Base-by-base conservation (phyloP, 2,797 vertebrate species). In the Molossus molossus region DNA sequence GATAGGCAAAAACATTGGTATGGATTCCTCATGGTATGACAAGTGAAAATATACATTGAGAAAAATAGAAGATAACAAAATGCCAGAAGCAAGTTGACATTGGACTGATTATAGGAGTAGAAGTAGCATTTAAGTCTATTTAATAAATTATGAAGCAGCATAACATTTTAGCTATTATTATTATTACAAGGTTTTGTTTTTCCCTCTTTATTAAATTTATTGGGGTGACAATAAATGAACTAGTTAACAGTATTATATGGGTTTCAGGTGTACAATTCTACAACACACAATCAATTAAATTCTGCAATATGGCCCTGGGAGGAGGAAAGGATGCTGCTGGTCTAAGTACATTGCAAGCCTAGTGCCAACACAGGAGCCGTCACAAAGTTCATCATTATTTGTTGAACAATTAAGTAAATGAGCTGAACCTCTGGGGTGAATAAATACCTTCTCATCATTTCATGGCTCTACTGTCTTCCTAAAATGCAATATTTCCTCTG, bases 321-420 rank as follows among this genome's bases (percentile, higher is more conserved):
- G 6, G 7, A 60, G 27, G 5, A 64, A 89, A n/a, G 11, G 40
- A 50, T 14, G 23, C 23, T 45, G 11, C 2, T 50, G 5, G 18
- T 57, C 69, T 91, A 18, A 70, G 40, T 82, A 76, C 0, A 20
- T 9, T 83, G 37, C 33, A 96, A 88, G 21, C 18, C n/a, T 8
- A 23, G 9, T 8, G 5, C 37, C 84, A 87, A 75, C 40, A 29
- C 3, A 79, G 62, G 11, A 33, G 37, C 1, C 55, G 29, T 82
- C 9, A 62, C 2, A 83, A 27, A 25, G 4, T 25, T 72, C 15
- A 45, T 27, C 21, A 53, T 57, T 83, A 57, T 64, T 79, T 88
- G 58, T 40, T 89, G 89, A 96, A 91, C n/a, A n/a, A 69, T 10
- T 76, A 90, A 75, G 53, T 88, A 15, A 65, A 64, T 25, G 17